Evolutionary conservation across 2,113 vertebrate genomes (phyloP).

Genomic region (Phaethon lepturus): DNA sequence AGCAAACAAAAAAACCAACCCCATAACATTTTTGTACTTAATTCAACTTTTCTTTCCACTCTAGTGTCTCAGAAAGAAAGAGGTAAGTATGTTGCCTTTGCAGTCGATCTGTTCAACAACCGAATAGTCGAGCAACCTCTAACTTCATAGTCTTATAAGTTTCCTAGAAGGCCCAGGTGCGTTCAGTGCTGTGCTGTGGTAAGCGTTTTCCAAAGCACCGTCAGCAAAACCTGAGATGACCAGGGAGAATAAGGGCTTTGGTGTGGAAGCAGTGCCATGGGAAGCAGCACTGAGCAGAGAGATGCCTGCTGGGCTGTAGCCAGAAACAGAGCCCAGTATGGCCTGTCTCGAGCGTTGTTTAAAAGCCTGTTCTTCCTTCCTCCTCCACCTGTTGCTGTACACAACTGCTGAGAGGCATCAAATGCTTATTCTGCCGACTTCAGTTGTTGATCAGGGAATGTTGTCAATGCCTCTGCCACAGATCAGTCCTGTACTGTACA

Average conservation of each 20-base stretch:
- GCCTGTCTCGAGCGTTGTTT: fast-evolving
- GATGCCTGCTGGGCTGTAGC: not conserved
- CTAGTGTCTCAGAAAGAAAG: not conserved
- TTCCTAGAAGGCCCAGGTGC: not conserved
- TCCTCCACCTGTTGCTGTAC: not conserved
- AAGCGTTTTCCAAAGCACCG: fast-evolving
- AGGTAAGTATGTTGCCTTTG: not conserved
- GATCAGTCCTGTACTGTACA: not conserved
- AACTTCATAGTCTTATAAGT: not conserved
- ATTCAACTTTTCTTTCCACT: not conserved
- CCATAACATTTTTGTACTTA: not conserved
- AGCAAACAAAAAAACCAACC: not conserved
- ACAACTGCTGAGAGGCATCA: not conserved
- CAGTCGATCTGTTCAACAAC: not conserved
- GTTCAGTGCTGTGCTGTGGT: not conserved
- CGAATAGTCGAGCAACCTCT: not conserved
- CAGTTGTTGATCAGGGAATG: not conserved
- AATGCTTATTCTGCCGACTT: not conserved
- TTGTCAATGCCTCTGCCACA: not conserved
- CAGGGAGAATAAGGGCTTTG: not conserved
- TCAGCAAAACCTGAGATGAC: not conserved
- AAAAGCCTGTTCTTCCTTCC: not conserved
- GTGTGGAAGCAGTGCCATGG: not conserved
- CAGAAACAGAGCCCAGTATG: not conserved
- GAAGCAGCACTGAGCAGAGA: not conserved